phyloP scores from a whole-genome alignment of 2,113 vertebrate genomes.

The Piaya cayana region DNA sequence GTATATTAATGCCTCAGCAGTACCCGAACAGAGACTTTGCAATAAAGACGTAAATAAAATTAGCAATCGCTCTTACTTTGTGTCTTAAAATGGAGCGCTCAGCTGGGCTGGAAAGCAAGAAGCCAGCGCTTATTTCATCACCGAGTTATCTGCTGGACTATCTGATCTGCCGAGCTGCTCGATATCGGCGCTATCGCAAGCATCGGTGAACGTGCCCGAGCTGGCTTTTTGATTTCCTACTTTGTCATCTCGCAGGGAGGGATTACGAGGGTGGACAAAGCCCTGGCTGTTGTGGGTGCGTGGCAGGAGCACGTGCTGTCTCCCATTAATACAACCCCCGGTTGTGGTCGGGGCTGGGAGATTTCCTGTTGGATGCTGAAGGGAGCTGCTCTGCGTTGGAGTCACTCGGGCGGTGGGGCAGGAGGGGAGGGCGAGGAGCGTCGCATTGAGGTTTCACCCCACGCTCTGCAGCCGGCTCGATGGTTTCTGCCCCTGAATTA shows the following conservation, averaged over 20 bases:
- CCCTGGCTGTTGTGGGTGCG: background rate
- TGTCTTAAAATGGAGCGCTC: background rate
- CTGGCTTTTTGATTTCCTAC: constrained; percentile 56
- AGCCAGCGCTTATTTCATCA: background rate
- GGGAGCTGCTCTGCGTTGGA: background rate
- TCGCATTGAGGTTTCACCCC: background rate
- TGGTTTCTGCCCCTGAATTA: background rate
- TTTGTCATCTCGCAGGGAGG: constrained; percentile 42
- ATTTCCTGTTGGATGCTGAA: background rate
- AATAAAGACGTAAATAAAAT: background rate
- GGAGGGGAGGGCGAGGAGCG: background rate
- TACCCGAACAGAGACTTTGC: background rate
- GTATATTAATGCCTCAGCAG: background rate
- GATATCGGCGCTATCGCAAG: background rate
- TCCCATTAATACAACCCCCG: constrained; percentile 12
- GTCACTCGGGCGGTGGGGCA: background rate
- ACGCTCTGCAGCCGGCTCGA: rapidly evolving
- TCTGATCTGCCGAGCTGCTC: background rate
- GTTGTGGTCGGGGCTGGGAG: background rate
- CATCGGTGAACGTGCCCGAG: constrained; percentile 1
- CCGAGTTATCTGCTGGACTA: background rate
- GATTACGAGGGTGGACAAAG: constrained; percentile 47
- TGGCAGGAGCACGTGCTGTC: constrained; percentile 45
- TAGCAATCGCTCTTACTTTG: background rate
- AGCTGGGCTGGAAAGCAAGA: background rate